A percentile compares a stretch with the other conserved stretches of the same genome.
These are phyloP conservation scores for Zenarchopterus dispar DNA, from an alignment of 2,797 vertebrate genomes.

Conservation along the genomic window DNA sequence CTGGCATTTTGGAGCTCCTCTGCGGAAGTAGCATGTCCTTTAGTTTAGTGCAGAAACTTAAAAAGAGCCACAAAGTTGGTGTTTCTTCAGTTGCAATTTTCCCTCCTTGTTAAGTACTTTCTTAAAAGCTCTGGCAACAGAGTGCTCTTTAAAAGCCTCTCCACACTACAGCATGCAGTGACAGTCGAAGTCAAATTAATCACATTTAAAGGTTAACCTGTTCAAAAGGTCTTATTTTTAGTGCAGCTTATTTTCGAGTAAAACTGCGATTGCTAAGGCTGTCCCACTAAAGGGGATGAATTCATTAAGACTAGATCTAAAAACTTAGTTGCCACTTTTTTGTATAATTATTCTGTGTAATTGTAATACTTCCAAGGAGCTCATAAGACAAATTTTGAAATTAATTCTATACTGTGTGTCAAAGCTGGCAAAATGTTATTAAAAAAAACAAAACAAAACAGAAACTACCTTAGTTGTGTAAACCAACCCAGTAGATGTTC, in stretches of 20 bases:
- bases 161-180: conserved; percentile 36
- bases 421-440: no score
- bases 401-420: no score
- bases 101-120: conserved; percentile 27
- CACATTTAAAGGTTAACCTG: conserved; percentile 60
- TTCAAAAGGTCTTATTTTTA: conserved; percentile 42
- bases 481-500: no score
- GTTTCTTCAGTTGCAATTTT: conserved; percentile 34
- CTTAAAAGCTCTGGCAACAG: conserved; percentile 37
- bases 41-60: conserved; percentile 45
- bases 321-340: no score
- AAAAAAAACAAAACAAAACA: no score
- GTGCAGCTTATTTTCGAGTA: conserved; percentile 22
- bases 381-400: no score
- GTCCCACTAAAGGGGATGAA: not conserved
- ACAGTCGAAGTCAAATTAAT: conserved; percentile 69
- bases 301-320: conserved; percentile 1
- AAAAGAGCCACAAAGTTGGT: conserved; percentile 37
- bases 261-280: conserved; percentile 6
- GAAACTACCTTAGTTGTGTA: no score
- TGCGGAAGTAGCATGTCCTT: conserved; percentile 47
- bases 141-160: conserved; percentile 49
- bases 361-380: no score
- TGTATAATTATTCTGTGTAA: no score
- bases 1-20: conserved; percentile 67